phyloP scores from a whole-genome alignment of 2,113 vertebrate species.

The Typhlomys cinereus region DNA sequence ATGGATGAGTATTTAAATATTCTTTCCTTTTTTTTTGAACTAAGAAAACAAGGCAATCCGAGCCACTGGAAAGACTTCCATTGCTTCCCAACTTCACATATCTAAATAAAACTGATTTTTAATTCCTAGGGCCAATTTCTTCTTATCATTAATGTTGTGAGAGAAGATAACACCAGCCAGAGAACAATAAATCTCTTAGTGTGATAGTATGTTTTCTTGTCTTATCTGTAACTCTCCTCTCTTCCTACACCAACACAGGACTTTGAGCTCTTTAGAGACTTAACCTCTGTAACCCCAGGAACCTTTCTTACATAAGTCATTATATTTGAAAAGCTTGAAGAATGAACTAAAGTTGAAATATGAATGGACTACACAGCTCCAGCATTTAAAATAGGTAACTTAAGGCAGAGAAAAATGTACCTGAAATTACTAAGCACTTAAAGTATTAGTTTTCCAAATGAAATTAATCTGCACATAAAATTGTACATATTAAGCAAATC shows the following conservation, averaged over 20 bases:
- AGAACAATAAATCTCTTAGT: constrained; percentile 21
- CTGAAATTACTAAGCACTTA: background rate
- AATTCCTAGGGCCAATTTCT: background rate
- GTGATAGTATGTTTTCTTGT: background rate
- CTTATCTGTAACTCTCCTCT: background rate
- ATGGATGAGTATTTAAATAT: background rate
- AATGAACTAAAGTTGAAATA: background rate
- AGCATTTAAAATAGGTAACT: background rate
- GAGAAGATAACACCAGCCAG: background rate
- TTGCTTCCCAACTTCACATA: too few species aligned
- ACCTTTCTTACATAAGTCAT: background rate
- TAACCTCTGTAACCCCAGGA: background rate
- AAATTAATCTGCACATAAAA: background rate
- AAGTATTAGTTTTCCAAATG: background rate
- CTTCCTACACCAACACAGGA: background rate
- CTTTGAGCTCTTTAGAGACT: background rate
- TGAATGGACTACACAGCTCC: background rate
- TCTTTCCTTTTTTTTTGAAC: too few species aligned
- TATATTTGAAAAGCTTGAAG: background rate
- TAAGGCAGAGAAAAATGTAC: background rate
- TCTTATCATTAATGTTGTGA: background rate
- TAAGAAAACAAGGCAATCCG: background rate
- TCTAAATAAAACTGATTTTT: background rate
- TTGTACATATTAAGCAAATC: background rate
- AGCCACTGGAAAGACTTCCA: too few species aligned